Evolutionary conservation across 2,888 invertebrate species (phyloP), one percentile per base, ranked within the genome.

Genomic region (Amphipoea oculea): DNA sequence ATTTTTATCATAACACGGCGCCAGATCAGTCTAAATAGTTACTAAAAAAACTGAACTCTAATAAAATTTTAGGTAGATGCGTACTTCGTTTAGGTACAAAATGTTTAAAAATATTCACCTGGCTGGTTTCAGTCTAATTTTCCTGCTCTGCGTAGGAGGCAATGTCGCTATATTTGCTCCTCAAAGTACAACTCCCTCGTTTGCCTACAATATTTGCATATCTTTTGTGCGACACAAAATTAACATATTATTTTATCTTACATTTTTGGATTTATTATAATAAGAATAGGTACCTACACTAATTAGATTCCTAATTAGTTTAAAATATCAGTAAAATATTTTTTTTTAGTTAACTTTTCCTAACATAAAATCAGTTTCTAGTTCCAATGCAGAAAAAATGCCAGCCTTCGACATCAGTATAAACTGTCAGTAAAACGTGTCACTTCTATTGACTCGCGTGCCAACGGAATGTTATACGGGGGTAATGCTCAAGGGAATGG

Each of bases 61-160:
- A 57, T 57, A 23, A 9, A 11, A 23, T 57, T 36, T 14, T 14
- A 42, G 3, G 14, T 62, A 57, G 51, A 23, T 23, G 23, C 71
- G 51, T 67, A 57, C 29, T 68, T 48, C 40, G 12, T 71, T 71
- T 54, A 14, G 2, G n/a, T 63, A 23, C 60, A 65, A 76, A 29
- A 65, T 82, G 29, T 82, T 73, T 67, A 73, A 84, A 74, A 82
- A 73, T 57, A 60, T 86, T 71, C 65, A 60, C 51, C 62, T 70
- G 77, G 40, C 36, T 86, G 65, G 42, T 23, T 78, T 57, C 36
- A 45, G 68, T 62, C 7, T 63, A 73, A 83, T 78, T 86, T 40
- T 23, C 40, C 42, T 63, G n/a, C 57, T 54, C 23, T 60, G 29
- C 51, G 84, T 60, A 60, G 69, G 57, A 62, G 40, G 70, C 60